Evolutionary conservation across 2,797 vertebrate species (phyloP), one percentile per base, ranked within the genome.

Genomic region (Dipus sagitta): DNA sequence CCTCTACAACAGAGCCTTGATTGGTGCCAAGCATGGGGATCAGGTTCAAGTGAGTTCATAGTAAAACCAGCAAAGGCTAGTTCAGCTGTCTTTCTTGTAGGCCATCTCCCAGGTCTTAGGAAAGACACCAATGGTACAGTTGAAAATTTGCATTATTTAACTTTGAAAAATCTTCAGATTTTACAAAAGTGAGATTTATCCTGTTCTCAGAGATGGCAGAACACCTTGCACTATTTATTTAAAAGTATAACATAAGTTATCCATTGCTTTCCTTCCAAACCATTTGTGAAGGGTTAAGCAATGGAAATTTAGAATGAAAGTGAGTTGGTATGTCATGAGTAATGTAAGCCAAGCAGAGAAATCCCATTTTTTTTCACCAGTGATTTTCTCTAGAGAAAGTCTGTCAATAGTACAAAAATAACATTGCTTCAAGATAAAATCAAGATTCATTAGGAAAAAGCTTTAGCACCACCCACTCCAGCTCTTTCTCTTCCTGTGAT

Each of bases 231-330:
- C 23, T 81, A 20, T 92, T 86, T 76, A 84, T 70, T n/a, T 88
- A 96, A 94, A 24, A 91, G 94, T 86, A 72, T 0, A 54, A 68
- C 91, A 67, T 17, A 38, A 75, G 32, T 62, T 77, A 75, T 32
- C 64, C 90, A 83, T 74, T 77, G 88, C 76, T 86, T 93, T 78
- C 80, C 75, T 26, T 88, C 87, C 94, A 71, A 94, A 92, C 81
- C 80, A 85, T 94, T 87, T 86, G 30, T 91, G 42, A 30, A 90
- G 21, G 88, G 34, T 91, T 52, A 90, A 64, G 42, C 74, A 89
- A 78, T 0, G 67, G 2, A 14, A 93, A 93, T 30, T 91, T 52
- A 81, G 52, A 14, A 54, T 54, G 52, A 54, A 54, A 54, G 52
- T 54, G 52, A 54, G 52, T 54, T 54, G 52, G 52, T 14, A 54